phyloP scores from a whole-genome alignment of 1,140 invertebrate genomes.

The Coptotermes formosanus region DNA sequence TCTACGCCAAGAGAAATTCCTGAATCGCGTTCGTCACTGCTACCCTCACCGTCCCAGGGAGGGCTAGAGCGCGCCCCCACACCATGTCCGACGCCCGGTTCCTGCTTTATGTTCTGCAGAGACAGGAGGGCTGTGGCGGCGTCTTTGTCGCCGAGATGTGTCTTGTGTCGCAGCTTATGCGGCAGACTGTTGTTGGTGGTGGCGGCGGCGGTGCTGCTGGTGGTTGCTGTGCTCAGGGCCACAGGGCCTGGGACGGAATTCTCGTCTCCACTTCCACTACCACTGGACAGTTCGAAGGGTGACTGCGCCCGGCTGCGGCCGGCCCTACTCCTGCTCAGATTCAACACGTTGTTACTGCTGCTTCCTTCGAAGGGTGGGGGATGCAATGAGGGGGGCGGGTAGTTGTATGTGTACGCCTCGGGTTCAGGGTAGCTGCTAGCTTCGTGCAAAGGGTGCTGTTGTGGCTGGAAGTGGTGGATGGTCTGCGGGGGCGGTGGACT shows the following conservation, averaged over 20 bases:
- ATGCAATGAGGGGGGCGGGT: conserved; percentile 41
- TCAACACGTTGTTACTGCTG: conserved; percentile 41
- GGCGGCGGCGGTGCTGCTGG: conserved; percentile 35
- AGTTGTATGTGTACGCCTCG: conserved; percentile 38
- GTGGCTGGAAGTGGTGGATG: conserved; percentile 47
- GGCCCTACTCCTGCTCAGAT: conserved; percentile 40
- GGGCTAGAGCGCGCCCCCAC: conserved; percentile 66
- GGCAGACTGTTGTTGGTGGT: conserved; percentile 74
- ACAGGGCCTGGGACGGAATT: conserved; percentile 49
- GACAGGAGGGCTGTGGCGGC: conserved; percentile 70
- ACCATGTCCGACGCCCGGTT: conserved; percentile 50
- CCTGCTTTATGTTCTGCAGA: conserved; percentile 69
- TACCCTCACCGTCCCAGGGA: conserved; percentile 79
- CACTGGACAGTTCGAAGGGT: conserved; percentile 68
- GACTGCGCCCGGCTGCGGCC: conserved; percentile 55
- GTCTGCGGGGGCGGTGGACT: conserved; percentile 48
- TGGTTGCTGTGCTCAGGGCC: conserved; percentile 41
- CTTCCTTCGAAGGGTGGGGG: conserved; percentile 39
- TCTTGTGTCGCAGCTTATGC: conserved; percentile 88
- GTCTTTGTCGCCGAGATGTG: conserved; percentile 84
- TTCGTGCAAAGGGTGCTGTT: conserved; percentile 48
- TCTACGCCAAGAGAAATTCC: conserved; percentile 80
- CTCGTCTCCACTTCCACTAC: conserved; percentile 66
- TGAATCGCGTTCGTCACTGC: conserved; percentile 83
- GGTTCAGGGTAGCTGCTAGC: conserved; percentile 33